phyloP scores from a whole-genome alignment of 2,888 invertebrate species.

The Eremobia ochroleuca region DNA sequence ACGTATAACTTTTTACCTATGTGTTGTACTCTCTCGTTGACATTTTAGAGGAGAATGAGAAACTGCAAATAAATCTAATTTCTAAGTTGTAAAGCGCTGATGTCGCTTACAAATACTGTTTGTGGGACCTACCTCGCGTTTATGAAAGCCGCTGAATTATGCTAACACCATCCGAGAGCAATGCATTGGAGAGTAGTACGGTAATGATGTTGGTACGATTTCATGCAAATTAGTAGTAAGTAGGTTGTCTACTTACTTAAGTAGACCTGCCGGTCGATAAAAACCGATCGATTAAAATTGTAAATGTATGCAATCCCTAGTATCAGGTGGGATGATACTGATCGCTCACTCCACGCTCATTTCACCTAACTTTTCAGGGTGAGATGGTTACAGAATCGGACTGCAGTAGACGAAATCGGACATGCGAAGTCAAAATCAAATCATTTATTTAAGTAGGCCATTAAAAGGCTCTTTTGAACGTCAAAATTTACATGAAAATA shows the following conservation, averaged over 20 bases:
- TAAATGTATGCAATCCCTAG: no score
- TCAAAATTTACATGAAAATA: neutral
- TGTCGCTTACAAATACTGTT: neutral
- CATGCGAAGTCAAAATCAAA: neutral
- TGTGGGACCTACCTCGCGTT: neutral
- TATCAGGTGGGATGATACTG: no score
- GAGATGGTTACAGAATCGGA: no score
- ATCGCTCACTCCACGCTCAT: no score
- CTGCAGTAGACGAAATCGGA: neutral
- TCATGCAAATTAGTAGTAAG: no score
- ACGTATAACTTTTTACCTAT: conserved; percentile 58
- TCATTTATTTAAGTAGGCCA: neutral
- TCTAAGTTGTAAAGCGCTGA: neutral
- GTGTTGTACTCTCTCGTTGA: neutral
- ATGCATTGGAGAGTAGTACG: neutral
- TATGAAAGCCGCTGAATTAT: neutral
- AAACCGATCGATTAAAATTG: no score
- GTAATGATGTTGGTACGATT: neutral
- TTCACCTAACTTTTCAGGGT: no score
- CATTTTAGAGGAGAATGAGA: neutral
- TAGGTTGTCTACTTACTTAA: neutral
- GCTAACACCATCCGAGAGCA: neutral
- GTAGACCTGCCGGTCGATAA: no score
- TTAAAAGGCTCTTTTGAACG: neutral
- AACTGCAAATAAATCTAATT: neutral